Percentiles rank a stretch among this genome's conserved stretches.
Evolutionary conservation across 2,888 invertebrate species (phyloP).

Genomic region (Yponomeuta plumbellus): DNA sequence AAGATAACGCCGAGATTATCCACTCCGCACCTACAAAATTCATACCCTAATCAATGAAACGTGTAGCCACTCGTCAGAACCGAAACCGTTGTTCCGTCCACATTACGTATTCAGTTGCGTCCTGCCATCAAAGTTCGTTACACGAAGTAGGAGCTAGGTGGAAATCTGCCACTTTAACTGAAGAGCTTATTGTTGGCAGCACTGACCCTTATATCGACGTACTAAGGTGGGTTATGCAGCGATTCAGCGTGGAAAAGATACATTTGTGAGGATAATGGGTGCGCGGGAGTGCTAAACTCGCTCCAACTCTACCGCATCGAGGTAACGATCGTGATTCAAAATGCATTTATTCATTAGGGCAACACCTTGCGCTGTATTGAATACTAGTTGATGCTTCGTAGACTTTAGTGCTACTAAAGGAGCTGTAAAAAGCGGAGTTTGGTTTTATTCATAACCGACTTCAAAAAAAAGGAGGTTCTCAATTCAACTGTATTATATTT

Average conservation of each 20-base stretch:
- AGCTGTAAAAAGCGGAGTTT: background rate
- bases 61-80: background rate
- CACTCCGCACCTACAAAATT: background rate
- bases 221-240: background rate
- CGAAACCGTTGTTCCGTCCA: background rate
- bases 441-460: no score
- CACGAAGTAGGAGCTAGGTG: background rate
- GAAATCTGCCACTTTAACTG: background rate
- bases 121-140: constrained; percentile 9
- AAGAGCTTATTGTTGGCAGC: background rate
- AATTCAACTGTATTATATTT: no score
- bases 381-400: background rate
- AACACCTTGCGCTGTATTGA: constrained; percentile 5
- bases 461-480: no score
- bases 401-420: background rate
- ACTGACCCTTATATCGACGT: background rate
- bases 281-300: constrained; percentile 3
- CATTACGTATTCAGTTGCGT: constrained; percentile 7
- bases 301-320: background rate
- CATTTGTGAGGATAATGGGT: background rate
- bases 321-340: constrained; percentile 7
- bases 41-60: background rate
- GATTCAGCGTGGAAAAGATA: background rate
- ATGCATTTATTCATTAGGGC: constrained; percentile 10
- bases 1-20: background rate